Percentiles rank a stretch among this genome's conserved stretches.
Conservation (phyloP, 1,140 invertebrate species). For the Drosophila rhopaloa region DNA sequence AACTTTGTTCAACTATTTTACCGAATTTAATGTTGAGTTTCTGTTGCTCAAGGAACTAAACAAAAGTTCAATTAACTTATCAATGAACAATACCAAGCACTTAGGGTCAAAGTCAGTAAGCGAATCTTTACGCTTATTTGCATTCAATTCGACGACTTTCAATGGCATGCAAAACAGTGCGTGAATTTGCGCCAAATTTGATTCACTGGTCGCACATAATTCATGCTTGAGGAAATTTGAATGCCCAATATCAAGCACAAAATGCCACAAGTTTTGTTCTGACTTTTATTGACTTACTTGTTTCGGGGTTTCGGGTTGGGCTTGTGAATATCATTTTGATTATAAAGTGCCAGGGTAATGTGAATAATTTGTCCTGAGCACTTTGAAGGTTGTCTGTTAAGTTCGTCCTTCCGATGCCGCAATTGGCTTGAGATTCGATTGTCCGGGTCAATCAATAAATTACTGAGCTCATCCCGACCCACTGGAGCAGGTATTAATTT, state of each 20-base stretch:
- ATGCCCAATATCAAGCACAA: slow-evolving; percentile 75
- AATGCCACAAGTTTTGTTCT: slow-evolving; percentile 67
- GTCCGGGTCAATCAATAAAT: slow-evolving; percentile 64
- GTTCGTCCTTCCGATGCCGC: not conserved
- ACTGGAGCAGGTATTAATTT: slow-evolving; percentile 51
- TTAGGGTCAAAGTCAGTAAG: slow-evolving; percentile 60
- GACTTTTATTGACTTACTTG: slow-evolving; percentile 72
- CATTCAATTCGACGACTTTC: slow-evolving; percentile 70
- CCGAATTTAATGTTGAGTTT: not conserved
- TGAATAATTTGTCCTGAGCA: slow-evolving; percentile 31
- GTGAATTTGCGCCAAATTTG: slow-evolving; percentile 40
- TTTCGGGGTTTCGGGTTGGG: slow-evolving; percentile 34
- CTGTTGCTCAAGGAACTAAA: slow-evolving; percentile 21
- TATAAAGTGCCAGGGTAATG: slow-evolving; percentile 56
- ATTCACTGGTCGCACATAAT: slow-evolving; percentile 68
- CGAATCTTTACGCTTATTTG: slow-evolving; percentile 80
- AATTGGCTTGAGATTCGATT: slow-evolving; percentile 54
- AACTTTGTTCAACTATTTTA: slow-evolving; percentile 4
- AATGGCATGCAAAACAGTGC: slow-evolving; percentile 52
- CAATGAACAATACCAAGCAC: slow-evolving; percentile 61
- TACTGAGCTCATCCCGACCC: slow-evolving; percentile 39
- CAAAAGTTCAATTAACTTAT: slow-evolving; percentile 77
- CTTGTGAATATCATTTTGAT: slow-evolving; percentile 56
- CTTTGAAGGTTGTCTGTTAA: slow-evolving; percentile 39
- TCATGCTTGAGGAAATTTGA: slow-evolving; percentile 80